Conservation (phyloP, 2,888 invertebrate genomes). For the Cryptocephalus moraei region DNA sequence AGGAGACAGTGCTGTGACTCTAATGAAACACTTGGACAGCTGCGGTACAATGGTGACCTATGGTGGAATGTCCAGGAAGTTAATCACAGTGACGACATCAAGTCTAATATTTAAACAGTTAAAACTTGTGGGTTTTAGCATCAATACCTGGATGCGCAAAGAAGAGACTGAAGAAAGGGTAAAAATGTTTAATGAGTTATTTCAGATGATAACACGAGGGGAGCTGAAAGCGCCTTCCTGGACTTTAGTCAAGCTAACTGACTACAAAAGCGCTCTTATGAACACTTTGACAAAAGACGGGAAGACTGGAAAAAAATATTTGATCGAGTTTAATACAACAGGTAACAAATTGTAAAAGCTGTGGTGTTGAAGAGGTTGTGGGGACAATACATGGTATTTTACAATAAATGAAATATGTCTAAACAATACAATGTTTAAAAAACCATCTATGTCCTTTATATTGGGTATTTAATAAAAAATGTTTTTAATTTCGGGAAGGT, state of each 20-base stretch:
- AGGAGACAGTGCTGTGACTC: conserved; percentile 75
- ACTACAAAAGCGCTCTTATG: conserved; percentile 64
- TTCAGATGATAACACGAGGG: conserved; percentile 55
- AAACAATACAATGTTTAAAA: no score
- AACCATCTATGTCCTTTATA: no score
- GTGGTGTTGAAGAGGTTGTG: no score
- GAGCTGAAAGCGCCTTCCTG: conserved; percentile 64
- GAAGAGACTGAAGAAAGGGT: conserved; percentile 44
- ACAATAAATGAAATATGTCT: no score
- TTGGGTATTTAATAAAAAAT: no score
- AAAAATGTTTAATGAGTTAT: conserved; percentile 67
- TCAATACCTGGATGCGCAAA: conserved; percentile 74
- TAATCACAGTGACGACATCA: conserved; percentile 70
- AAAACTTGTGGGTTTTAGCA: conserved; percentile 74
- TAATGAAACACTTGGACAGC: conserved; percentile 61
- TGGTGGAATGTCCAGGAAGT: conserved; percentile 88
- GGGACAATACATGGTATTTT: no score
- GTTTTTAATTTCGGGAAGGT: no score
- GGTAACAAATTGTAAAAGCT: background rate
- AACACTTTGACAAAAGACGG: conserved; percentile 59
- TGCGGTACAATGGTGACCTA: conserved; percentile 83
- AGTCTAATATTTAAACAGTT: conserved; percentile 78
- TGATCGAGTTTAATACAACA: conserved; percentile 46
- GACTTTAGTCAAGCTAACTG: conserved; percentile 56
- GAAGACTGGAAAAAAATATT: conserved; percentile 67